Base-by-base conservation (phyloP, 2,797 vertebrate genomes). In the Anguilla anguilla region DNA sequence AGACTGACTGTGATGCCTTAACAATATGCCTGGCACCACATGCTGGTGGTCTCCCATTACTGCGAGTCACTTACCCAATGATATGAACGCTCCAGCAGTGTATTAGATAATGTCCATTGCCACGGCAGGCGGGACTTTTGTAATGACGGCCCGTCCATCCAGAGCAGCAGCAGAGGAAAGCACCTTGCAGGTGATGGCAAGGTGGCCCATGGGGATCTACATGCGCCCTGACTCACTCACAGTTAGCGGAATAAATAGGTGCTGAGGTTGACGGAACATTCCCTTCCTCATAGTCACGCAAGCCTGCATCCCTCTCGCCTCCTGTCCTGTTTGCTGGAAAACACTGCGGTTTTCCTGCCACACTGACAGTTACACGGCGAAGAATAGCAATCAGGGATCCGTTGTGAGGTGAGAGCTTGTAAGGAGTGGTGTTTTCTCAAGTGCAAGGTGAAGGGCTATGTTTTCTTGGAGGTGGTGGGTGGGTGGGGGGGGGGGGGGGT, bases 231-330 rank as follows among this genome's bases (percentile, higher is more conserved):
- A 25, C 90, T 90, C 91, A 91, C 64, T 90, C 93, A 87, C 88
- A 90, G 84, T 91, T 91, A 87, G 64, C 89, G 93, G 92, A 92
- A 92, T 92, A 92, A 93, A 92, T 91, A 93, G 92, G 88, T 92
- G 90, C 91, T 94, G 92, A 94, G 92, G 91, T 93, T 93, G 92
- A 92, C 39, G 77, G 90, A 94, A 89, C 93, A 91, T 93, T 93
- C 84, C 89, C 83, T 81, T 91, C 89, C 94, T 90, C 91, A 87
- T 91, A 96, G 94, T 96, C 96, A 96, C 92, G 89, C 93, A 95
- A 94, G 81, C 90, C 88, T 92, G 90, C 89, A 92, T 89, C 88
- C 86, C 91, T 88, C 91, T 94, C 89, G 69, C 51, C 88, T 91
- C 89, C 91, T 91, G 87, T 90, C 87, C 90, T 91, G 88, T 90